A percentile compares a stretch with the other conserved stretches of the same genome.
phyloP scores from a whole-genome alignment of 1,140 invertebrate genomes.

The Mizuhopecten yessoensis region DNA sequence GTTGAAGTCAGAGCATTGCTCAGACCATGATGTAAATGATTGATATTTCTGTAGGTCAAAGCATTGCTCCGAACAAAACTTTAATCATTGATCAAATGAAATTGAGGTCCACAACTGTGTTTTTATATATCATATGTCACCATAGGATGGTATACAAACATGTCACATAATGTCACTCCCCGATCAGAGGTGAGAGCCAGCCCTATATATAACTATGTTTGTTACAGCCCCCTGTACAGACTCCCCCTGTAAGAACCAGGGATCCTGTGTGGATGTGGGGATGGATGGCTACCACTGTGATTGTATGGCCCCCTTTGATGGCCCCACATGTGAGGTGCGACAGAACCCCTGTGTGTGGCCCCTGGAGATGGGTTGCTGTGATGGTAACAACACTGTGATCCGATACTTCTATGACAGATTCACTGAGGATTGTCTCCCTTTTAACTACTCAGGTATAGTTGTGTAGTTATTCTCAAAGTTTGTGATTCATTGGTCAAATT shows the following conservation, averaged over 20 bases:
- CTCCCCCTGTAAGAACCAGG: constrained; percentile 76
- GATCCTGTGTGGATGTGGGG: constrained; percentile 69
- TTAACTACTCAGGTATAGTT: constrained; percentile 77
- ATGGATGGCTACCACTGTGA: constrained; percentile 71
- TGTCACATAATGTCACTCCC: no score
- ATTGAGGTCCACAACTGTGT: no score
- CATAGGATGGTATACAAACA: no score
- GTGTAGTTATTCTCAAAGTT: no score
- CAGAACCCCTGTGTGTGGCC: constrained; percentile 79
- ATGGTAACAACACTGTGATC: constrained; percentile 64
- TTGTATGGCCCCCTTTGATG: constrained; percentile 77
- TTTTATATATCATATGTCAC: no score
- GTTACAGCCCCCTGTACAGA: constrained; percentile 76
- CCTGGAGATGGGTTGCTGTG: constrained; percentile 72
- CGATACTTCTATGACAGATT: constrained; percentile 79
- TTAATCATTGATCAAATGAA: no score
- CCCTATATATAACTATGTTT: background rate
- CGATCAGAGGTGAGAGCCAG: no score
- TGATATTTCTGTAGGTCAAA: no score
- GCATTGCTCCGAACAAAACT: no score
- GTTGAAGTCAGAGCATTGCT: no score
- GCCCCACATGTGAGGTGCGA: constrained; percentile 73
- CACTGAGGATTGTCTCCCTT: constrained; percentile 76
- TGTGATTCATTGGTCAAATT: no score
- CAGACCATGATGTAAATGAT: no score